phyloP scores from a whole-genome alignment of 2,888 invertebrate species.

The Exocentrus adspersus region DNA sequence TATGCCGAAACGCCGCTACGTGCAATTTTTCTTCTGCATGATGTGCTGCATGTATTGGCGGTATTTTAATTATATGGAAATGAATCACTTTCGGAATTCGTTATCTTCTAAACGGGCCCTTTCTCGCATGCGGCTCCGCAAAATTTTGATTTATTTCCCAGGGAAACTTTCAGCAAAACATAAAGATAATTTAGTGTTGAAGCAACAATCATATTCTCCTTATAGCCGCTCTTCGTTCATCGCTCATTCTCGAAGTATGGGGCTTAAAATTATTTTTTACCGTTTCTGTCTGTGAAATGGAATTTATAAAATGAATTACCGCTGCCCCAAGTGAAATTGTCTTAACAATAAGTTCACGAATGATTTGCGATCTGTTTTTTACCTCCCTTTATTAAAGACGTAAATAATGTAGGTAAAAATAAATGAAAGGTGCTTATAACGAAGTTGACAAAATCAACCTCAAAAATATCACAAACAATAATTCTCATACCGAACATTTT shows the following conservation, averaged over 20 bases:
- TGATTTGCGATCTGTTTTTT: not conserved
- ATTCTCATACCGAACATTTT: not conserved
- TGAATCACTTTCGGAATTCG: conserved; percentile 50
- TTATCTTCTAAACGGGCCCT: conserved; percentile 41
- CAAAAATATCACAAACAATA: too few species aligned
- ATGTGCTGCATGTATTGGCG: conserved; percentile 36
- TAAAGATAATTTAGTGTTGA: conserved; percentile 44
- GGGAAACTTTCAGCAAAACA: conserved; percentile 43
- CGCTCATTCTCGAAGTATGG: not conserved
- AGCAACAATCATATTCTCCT: conserved; percentile 40
- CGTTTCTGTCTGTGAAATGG: not conserved
- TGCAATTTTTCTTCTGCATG: conserved; percentile 33
- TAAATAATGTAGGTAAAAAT: not conserved
- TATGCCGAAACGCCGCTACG: conserved; percentile 27
- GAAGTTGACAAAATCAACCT: too few species aligned
- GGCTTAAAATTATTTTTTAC: conserved; percentile 18
- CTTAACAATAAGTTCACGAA: not conserved
- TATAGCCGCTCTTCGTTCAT: conserved; percentile 11
- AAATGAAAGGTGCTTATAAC: not conserved
- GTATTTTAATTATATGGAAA: conserved; percentile 54
- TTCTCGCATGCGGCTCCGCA: conserved; percentile 36
- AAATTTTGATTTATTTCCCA: conserved; percentile 46
- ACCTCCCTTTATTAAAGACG: not conserved
- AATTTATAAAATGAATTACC: conserved; percentile 9
- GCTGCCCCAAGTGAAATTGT: not conserved